These are phyloP conservation scores for Hippasteria phrygiana DNA, from an alignment of 53 echinoderm and acorn worm species.

Conservation along the genomic window DNA sequence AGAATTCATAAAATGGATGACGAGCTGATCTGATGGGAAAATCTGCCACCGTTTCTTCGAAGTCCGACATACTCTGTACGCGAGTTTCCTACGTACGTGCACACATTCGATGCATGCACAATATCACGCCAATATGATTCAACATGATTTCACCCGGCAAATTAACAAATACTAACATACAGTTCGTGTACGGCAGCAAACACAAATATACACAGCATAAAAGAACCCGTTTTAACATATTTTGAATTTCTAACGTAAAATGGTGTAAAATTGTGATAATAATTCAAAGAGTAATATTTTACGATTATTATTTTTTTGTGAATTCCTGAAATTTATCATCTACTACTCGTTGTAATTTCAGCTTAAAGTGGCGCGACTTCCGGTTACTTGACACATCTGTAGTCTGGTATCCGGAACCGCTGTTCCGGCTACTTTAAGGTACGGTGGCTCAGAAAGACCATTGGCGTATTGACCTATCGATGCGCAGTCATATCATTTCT, in stretches of 20 bases:
- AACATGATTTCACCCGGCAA: slow-evolving; percentile 48
- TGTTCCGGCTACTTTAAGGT: too few species aligned
- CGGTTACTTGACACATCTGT: slow-evolving; percentile 51
- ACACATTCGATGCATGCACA: background rate
- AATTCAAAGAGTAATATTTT: too few species aligned
- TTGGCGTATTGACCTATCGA: too few species aligned
- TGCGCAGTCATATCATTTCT: too few species aligned
- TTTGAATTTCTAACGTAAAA: too few species aligned
- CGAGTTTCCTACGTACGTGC: too few species aligned
- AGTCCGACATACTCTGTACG: background rate
- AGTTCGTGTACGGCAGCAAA: slow-evolving; percentile 23
- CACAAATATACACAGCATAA: background rate
- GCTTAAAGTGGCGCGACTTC: slow-evolving; percentile 57
- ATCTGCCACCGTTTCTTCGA: slow-evolving; percentile 22
- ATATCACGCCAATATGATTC: background rate
- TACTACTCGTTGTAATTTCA: slow-evolving; percentile 17
- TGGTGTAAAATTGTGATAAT: too few species aligned
- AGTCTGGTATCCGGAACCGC: too few species aligned
- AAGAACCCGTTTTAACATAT: background rate
- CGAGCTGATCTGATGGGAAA: background rate
- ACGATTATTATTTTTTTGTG: background rate
- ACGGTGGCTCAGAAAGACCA: background rate
- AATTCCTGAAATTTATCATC: background rate
- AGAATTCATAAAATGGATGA: background rate
- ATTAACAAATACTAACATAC: slow-evolving; percentile 1